Evolutionary conservation across 2,797 vertebrate genomes (phyloP), one percentile per base, ranked within the genome.

Genomic region (Argentina silus): DNA sequence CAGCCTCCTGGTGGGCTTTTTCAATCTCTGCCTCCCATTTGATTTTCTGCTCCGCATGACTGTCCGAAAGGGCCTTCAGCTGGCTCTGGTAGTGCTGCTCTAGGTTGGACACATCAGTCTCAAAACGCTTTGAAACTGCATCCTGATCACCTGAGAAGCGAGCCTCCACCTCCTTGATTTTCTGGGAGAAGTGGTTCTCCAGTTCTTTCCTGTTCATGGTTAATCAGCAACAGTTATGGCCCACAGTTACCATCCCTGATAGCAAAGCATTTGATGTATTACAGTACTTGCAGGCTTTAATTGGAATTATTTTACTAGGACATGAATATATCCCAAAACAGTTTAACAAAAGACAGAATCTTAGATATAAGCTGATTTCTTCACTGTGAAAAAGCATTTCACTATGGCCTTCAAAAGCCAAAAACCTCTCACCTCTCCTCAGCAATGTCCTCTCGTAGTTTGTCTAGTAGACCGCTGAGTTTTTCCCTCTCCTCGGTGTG

Each of bases 131-230:
- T 0, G 90, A 89, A 2, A 94, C 90, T 0, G 86, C 88, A 56
- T 96, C 94, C 76, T 94, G 94, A 67, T 95, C 94, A n/a, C 76
- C 85, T 69, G 92, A 92, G 89, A 95, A 96, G 71, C 93, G 93
- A 69, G 85, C 90, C 85, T 98, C 95, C 76, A 94, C 89, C 53
- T 93, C 88, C 81, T 86, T 90, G 78, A 95, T 90, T 94, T 93
- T 96, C 91, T 94, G 94, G 57, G 89, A 90, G 94, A 88, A 97
- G 88, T 95, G 95, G 85, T 79, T 89, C 92, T 95, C 93, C 83
- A 96, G 84, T 85, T 94, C 93, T 87, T 77, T 90, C 97, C 97
- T 99, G 96, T 80, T 93, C 86, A 75, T 77, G 89, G 83, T 89
- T 79, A 88, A 83, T 90, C 76, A 88, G 69, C 45, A 14, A 80